These are phyloP conservation scores for Gracilinanus agilis DNA, from an alignment of 2,113 vertebrate genomes.

Conservation along the genomic window DNA sequence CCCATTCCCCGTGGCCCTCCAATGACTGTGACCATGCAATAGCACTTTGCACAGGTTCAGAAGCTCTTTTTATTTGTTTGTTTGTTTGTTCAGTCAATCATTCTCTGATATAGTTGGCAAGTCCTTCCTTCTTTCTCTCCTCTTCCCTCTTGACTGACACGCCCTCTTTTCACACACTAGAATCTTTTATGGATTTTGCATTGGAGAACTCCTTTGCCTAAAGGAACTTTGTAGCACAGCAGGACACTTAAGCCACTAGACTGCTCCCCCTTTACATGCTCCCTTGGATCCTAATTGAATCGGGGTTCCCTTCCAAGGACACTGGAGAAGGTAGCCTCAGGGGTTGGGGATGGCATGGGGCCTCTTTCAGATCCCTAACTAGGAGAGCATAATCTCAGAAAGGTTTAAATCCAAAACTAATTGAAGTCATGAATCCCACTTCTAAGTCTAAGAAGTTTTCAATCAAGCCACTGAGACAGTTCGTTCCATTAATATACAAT, in stretches of 20 bases:
- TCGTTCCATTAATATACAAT: neutral
- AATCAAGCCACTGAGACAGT: neutral
- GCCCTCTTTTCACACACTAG: slow-evolving; percentile 10
- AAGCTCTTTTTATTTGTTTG: neutral
- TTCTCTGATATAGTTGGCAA: neutral
- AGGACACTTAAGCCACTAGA: neutral
- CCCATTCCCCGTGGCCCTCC: neutral
- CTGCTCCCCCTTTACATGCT: neutral
- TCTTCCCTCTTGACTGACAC: neutral
- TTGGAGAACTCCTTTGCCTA: neutral
- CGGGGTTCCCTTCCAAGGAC: neutral
- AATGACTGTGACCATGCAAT: neutral
- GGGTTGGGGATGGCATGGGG: neutral
- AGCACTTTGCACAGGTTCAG: neutral
- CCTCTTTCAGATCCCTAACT: neutral
- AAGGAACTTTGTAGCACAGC: neutral
- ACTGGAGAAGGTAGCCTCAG: neutral
- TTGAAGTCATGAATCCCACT: neutral
- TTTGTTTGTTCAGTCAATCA: neutral
- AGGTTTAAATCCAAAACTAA: neutral
- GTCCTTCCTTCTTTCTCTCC: slow-evolving; percentile 18
- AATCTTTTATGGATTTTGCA: neutral
- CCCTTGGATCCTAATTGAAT: neutral
- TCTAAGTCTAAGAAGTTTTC: neutral
- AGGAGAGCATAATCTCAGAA: neutral